Conservation (phyloP, 2,888 invertebrate species). For the Mactromeris polynyma region DNA sequence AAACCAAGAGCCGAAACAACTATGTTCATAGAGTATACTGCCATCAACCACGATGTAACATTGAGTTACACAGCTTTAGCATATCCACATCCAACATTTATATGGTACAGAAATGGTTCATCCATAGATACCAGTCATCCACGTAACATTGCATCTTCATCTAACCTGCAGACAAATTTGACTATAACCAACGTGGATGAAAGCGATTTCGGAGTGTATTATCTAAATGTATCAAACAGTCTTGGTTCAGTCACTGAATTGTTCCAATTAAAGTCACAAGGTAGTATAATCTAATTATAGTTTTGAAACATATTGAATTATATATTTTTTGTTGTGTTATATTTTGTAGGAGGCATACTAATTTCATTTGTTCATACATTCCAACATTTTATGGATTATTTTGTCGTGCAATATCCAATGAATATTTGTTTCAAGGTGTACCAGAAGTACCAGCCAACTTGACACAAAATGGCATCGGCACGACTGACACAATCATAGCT, state of each 20-base stretch:
- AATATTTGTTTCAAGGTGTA: background rate
- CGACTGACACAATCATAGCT: background rate
- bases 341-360: background rate
- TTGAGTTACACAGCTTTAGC: background rate
- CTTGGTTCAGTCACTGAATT: background rate
- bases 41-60: background rate
- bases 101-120: background rate
- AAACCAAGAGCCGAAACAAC: background rate
- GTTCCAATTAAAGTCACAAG: background rate
- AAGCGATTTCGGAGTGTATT: background rate
- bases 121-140: background rate
- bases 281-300: no score
- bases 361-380: background rate
- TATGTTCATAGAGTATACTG: background rate
- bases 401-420: background rate
- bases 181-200: background rate
- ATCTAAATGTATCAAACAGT: background rate
- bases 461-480: background rate
- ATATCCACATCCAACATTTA: background rate
- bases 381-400: no score
- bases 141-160: background rate
- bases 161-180: background rate
- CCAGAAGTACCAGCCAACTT: background rate
- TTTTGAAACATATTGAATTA: no score
- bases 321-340: no score